A percentile compares a stretch with the other conserved stretches of the same genome.
phyloP scores from a whole-genome alignment of 2,113 vertebrate genomes.

The Pteronura brasiliensis region DNA sequence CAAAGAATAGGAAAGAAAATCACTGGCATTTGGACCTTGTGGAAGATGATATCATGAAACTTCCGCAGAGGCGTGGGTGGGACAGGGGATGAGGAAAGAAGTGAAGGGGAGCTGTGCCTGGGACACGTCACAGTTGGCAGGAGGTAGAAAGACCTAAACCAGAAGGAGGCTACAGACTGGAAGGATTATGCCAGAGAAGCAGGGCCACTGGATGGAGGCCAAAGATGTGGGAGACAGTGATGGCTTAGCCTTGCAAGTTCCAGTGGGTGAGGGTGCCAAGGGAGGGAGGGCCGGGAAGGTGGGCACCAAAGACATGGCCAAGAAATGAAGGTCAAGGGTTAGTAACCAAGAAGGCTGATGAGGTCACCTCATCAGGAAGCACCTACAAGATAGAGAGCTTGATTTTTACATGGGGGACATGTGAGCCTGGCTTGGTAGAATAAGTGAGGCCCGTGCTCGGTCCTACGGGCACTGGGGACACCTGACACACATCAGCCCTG shows the following conservation, averaged over 20 bases:
- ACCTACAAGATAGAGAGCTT: not conserved
- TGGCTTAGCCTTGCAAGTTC: not conserved
- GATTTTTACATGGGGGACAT: not conserved
- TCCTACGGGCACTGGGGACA: not conserved
- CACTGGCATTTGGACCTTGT: not conserved
- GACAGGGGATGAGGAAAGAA: not conserved
- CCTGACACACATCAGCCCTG: not conserved
- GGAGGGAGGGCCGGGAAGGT: not conserved
- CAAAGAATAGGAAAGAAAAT: not conserved
- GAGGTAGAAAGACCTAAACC: not conserved
- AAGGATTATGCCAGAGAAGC: not conserved
- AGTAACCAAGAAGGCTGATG: not conserved
- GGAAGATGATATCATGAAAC: not conserved
- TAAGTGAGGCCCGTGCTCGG: not conserved
- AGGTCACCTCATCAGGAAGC: not conserved
- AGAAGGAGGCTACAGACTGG: not conserved
- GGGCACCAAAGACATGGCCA: not conserved
- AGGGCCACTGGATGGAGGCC: not conserved
- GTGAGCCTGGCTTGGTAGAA: not conserved
- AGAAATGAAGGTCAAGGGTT: not conserved
- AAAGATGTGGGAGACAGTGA: not conserved
- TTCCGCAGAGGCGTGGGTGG: not conserved
- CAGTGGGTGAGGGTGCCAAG: not conserved
- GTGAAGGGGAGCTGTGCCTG: not conserved
- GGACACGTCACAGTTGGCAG: not conserved